Base-by-base conservation (phyloP, 2,113 vertebrate genomes). In the Melierax canorus region DNA sequence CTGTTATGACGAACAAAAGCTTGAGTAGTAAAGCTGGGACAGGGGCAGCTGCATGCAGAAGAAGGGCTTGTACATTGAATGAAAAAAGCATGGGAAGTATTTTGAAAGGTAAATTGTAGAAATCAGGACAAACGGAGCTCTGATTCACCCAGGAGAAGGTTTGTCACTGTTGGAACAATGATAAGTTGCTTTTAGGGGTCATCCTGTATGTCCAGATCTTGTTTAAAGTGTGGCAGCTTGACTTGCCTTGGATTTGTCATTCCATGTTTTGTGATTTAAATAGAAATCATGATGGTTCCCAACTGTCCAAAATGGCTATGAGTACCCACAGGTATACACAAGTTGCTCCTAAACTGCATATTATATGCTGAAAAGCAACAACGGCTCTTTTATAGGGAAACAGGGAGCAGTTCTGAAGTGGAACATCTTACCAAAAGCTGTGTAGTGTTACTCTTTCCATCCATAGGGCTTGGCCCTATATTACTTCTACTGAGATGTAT, bases 401-500 rank as follows among this genome's bases (percentile, higher is more conserved):
- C 7, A 17, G 17, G 9, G 16, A 26, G 41, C 27, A 36, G 45
- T 48, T 23, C 22, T 76, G 63, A 89, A 91, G 56, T 10, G 38
- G 23, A 86, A 15, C 30, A 74, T 56, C 39, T 86, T 88, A 63
- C 16, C n/a, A 39, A 58, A 62, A 24, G 4, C 39, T 56, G 34
- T n/a, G 51, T n/a, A 60, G 20, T 0, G 0, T 50, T 71, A 14
- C 26, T 66, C 30, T 48, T 90, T 43, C 38, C 45, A 41, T 20
- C 60, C 56, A n/a, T 4, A 43, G 51, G 17, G 24, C 43, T 59
- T 67, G 53, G 17, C 7, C 63, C 43, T 10, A 5, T 45, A 9
- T 41, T 84, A 8, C 19, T 90, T 87, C 62, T 59, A 2, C 23
- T 46, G 62, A 51, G 14, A 30, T 3, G 6, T 24, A 16, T 8